phyloP scores from a whole-genome alignment of 35 echinoderm and acorn worm species.

The Ophiothrix spiculata region DNA sequence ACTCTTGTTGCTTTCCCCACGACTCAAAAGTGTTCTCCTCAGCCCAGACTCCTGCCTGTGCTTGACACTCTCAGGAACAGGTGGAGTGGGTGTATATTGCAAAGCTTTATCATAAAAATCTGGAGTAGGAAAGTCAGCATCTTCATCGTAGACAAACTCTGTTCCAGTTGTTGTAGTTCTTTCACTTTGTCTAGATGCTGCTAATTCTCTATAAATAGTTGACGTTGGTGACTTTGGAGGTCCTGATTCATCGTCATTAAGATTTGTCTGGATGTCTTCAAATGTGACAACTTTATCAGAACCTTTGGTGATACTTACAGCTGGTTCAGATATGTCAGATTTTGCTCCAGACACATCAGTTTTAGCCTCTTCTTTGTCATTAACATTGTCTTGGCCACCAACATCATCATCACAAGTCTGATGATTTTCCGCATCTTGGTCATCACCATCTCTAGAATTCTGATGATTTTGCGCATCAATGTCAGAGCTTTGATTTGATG shows the following conservation, averaged over 20 bases:
- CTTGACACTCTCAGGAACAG: conserved; percentile 40
- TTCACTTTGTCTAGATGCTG: conserved; percentile 15
- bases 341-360: neutral
- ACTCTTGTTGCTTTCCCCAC: conserved; percentile 77
- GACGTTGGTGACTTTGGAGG: conserved; percentile 13
- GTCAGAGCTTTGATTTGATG: neutral
- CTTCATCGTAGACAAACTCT: conserved; percentile 60
- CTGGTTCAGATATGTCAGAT: neutral
- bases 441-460: neutral
- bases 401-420: neutral
- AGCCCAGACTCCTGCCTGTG: conserved; percentile 3
- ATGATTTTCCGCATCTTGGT: neutral
- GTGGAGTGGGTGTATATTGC: conserved; percentile 29
- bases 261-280: conserved; percentile 1
- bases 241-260: neutral
- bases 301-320: neutral
- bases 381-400: neutral
- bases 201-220: neutral
- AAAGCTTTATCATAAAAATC: conserved; percentile 52
- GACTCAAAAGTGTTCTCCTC: conserved; percentile 13
- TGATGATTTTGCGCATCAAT: neutral
- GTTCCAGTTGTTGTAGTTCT: conserved; percentile 30
- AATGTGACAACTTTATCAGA: conserved; percentile 19
- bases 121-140: conserved; percentile 72
- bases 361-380: neutral